phyloP scores from a whole-genome alignment of 2,888 invertebrate genomes.

The Hyppa rectilinea region DNA sequence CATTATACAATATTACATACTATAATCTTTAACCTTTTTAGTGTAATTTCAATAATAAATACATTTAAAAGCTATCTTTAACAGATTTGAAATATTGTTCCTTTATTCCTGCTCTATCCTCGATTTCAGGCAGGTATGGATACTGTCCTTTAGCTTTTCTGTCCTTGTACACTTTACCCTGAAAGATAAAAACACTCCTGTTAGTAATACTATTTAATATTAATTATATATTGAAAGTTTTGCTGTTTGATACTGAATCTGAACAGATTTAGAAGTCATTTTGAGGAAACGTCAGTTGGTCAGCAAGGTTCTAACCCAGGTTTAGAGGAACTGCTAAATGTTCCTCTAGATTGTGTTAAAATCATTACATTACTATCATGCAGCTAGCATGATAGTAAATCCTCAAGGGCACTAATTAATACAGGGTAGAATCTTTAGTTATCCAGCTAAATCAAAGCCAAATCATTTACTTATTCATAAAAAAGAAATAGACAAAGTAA shows the following conservation, averaged over 20 bases:
- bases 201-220: background rate
- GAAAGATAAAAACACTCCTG: conserved; percentile 70
- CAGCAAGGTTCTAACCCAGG: background rate
- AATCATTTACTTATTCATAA: too few species aligned
- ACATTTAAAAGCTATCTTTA: conserved; percentile 50
- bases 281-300: too few species aligned
- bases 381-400: background rate
- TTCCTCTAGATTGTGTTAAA: background rate
- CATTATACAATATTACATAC: conserved; percentile 3
- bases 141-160: conserved; percentile 91
- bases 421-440: too few species aligned
- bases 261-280: background rate
- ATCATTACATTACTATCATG: too few species aligned
- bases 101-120: conserved; percentile 93
- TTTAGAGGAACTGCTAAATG: too few species aligned
- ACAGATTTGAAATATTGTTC: conserved; percentile 89
- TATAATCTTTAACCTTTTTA: conserved; percentile 15
- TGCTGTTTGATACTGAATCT: background rate
- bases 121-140: conserved; percentile 93
- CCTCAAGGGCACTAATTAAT: background rate
- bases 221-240: background rate
- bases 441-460: too few species aligned
- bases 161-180: conserved; percentile 91
- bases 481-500: too few species aligned
- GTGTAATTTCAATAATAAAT: conserved; percentile 13